phyloP scores from a whole-genome alignment of 2,797 vertebrate species.

The Poliocrania exsul region DNA sequence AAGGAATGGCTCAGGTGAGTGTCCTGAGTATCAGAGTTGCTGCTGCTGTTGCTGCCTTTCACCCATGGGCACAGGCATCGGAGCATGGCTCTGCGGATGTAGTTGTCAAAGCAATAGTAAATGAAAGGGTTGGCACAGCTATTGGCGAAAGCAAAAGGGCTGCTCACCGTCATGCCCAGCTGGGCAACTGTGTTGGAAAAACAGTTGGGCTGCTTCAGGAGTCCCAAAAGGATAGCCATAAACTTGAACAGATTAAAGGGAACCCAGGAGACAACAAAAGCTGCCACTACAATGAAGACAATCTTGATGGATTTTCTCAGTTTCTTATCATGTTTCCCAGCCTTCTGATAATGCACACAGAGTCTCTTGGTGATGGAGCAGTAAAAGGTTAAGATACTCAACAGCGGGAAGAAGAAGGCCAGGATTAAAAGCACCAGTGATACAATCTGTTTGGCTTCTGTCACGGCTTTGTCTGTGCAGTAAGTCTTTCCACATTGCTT shows the following conservation, averaged over 20 bases:
- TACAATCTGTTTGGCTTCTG: background rate
- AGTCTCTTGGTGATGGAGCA: slow-evolving; percentile 76
- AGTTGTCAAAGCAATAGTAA: slow-evolving; percentile 77
- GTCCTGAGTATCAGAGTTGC: slow-evolving; percentile 65
- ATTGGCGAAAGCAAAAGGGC: slow-evolving; percentile 80
- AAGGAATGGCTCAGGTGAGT: slow-evolving; percentile 67
- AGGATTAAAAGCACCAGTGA: slow-evolving; percentile 66
- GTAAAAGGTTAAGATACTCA: slow-evolving; percentile 78
- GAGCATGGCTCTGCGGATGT: slow-evolving; percentile 67
- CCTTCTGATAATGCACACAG: slow-evolving; percentile 69
- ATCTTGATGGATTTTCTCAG: slow-evolving; percentile 79
- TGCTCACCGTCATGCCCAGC: slow-evolving; percentile 71
- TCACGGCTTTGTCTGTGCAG: slow-evolving; percentile 53
- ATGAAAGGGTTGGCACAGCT: slow-evolving; percentile 81
- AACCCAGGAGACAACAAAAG: slow-evolving; percentile 79
- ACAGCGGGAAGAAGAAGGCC: slow-evolving; percentile 77
- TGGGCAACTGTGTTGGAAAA: background rate
- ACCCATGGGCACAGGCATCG: slow-evolving; percentile 59
- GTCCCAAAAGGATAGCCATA: slow-evolving; percentile 53
- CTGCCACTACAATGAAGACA: slow-evolving; percentile 71
- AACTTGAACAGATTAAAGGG: slow-evolving; percentile 80
- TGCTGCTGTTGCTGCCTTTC: slow-evolving; percentile 43
- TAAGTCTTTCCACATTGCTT: slow-evolving; percentile 48
- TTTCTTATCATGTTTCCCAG: slow-evolving; percentile 73
- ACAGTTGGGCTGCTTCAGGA: slow-evolving; percentile 32